Evolutionary conservation across 2,113 vertebrate genomes (phyloP).

Genomic region (Microcebus griseorufus): DNA sequence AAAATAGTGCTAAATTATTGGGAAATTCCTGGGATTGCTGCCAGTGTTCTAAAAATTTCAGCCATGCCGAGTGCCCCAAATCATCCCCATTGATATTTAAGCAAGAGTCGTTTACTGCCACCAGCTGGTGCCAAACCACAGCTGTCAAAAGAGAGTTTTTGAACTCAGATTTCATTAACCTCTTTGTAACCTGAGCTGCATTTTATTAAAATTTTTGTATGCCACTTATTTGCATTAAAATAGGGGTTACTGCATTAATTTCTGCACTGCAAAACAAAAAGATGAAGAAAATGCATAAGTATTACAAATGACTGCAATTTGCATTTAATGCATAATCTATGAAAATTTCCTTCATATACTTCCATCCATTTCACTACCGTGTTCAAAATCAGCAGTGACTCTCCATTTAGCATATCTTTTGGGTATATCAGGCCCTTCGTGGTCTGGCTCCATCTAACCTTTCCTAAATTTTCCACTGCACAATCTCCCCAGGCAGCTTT

Average conservation of each 20-base stretch:
- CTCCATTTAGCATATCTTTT: background rate
- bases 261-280: background rate
- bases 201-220: slow-evolving; percentile 10
- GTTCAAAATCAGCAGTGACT: background rate
- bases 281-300: background rate
- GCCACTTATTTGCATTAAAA: background rate
- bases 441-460: background rate
- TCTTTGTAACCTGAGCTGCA: background rate
- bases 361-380: background rate
- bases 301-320: background rate
- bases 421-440: background rate
- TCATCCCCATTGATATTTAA: background rate
- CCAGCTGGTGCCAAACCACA: background rate
- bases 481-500: too few relatives aligned
- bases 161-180: background rate
- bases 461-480: background rate
- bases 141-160: background rate
- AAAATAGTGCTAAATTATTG: background rate
- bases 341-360: background rate
- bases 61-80: too few relatives aligned
- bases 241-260: background rate
- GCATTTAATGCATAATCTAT: background rate
- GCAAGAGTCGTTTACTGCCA: background rate
- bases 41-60: background rate
- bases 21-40: background rate